A percentile compares a stretch with the other conserved stretches of the same genome.
Evolutionary conservation across 2,888 invertebrate species (phyloP).

Genomic region (Diachrysia chrysitis): DNA sequence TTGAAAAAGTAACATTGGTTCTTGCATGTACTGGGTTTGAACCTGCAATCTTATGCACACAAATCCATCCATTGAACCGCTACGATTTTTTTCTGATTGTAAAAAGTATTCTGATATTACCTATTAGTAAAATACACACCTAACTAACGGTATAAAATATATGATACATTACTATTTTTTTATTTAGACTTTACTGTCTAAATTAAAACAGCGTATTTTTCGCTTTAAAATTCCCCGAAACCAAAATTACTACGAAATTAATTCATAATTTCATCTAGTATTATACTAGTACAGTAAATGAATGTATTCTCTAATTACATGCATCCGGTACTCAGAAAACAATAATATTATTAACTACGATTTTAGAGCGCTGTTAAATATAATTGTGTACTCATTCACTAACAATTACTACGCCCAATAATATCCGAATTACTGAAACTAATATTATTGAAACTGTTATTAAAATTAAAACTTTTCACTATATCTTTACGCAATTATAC

Average conservation of each 20-base stretch:
- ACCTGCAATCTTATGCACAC: too few relatives aligned
- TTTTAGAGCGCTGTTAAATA: slow-evolving; percentile 44
- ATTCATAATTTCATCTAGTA: not conserved
- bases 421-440: not conserved
- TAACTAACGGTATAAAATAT: too few relatives aligned
- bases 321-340: slow-evolving; percentile 39
- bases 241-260: not conserved
- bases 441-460: not conserved
- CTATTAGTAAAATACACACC: too few relatives aligned
- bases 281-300: not conserved
- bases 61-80: too few relatives aligned
- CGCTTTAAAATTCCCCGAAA: not conserved
- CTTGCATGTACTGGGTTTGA: too few relatives aligned
- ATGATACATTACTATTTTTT: too few relatives aligned
- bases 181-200: too few relatives aligned
- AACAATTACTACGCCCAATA: slow-evolving; percentile 15
- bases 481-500: not conserved
- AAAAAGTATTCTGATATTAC: too few relatives aligned
- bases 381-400: slow-evolving; percentile 27
- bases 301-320: slow-evolving; percentile 15
- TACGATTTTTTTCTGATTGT: too few relatives aligned
- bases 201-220: not conserved
- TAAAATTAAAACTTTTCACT: not conserved
- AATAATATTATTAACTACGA: slow-evolving; percentile 18
- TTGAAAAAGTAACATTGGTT: too few relatives aligned